phyloP scores from a whole-genome alignment of 2,113 vertebrate species.

The Limnothrissa miodon region DNA sequence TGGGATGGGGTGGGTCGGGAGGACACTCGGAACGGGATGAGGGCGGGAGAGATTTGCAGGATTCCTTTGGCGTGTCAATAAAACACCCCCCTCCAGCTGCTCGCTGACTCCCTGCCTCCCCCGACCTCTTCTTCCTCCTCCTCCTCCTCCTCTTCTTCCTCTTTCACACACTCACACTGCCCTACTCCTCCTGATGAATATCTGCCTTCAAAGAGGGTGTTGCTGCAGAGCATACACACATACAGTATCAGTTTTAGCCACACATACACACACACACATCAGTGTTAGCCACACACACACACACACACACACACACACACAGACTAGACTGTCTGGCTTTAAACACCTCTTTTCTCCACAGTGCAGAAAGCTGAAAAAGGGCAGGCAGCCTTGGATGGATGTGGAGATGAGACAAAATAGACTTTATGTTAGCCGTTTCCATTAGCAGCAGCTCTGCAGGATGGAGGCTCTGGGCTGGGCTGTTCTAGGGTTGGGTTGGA shows the following conservation, averaged over 20 bases:
- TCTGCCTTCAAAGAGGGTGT: not conserved
- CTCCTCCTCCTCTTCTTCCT: not conserved
- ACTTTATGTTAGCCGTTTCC: not conserved
- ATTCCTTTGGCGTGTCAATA: not conserved
- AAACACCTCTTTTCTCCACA: not conserved
- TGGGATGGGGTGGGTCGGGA: not conserved
- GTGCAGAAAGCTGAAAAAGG: not conserved
- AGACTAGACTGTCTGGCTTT: too few species aligned
- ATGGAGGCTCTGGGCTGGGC: not conserved
- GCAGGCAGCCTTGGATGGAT: not conserved
- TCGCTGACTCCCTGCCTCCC: not conserved
- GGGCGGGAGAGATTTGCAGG: not conserved
- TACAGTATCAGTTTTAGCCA: too few species aligned
- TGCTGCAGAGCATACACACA: not conserved
- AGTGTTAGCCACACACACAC: not conserved
- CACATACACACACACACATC: slow-evolving; percentile 22
- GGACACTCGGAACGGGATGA: not conserved
- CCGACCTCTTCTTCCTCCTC: slow-evolving; percentile 4
- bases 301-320: slow-evolving; percentile 25
- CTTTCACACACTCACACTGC: not conserved
- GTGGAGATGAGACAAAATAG: not conserved
- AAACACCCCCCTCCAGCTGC: not conserved
- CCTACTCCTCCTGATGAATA: not conserved
- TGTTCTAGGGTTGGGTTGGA: too few species aligned
- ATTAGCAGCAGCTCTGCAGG: not conserved